A percentile compares a stretch with the other conserved stretches of the same genome.
These are phyloP conservation scores for Candidula unifasciata DNA, from an alignment of 2,888 invertebrate genomes.

Conservation along the genomic window DNA sequence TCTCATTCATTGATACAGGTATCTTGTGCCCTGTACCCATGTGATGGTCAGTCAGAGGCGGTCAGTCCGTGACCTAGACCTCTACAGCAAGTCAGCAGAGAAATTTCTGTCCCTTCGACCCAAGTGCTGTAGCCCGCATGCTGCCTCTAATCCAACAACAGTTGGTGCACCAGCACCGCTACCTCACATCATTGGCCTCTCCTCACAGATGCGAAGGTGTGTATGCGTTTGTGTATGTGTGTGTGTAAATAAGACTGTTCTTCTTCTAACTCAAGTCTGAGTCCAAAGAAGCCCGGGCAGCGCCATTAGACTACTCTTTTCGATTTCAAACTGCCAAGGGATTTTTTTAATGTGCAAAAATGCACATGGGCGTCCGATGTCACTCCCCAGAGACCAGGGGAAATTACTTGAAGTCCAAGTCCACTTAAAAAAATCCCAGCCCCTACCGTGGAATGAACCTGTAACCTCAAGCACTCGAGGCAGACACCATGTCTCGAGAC, in stretches of 20 bases:
- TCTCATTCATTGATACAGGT: slow-evolving; percentile 80
- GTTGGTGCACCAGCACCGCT: neutral
- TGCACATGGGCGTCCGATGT: too few species aligned
- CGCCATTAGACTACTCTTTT: too few species aligned
- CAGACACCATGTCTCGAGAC: too few species aligned
- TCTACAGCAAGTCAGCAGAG: slow-evolving; percentile 86
- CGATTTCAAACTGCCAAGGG: too few species aligned
- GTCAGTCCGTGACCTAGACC: slow-evolving; percentile 85
- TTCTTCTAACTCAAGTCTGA: too few species aligned
- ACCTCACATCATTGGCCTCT: slow-evolving; percentile 34
- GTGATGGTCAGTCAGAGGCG: slow-evolving; percentile 88
- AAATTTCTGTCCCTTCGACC: slow-evolving; percentile 87
- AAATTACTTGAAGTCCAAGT: too few species aligned
- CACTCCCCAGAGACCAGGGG: too few species aligned
- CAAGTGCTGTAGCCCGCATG: slow-evolving; percentile 75
- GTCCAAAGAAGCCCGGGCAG: too few species aligned
- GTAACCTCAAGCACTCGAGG: too few species aligned
- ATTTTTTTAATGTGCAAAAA: too few species aligned
- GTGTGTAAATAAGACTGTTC: neutral
- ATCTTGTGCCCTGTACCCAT: slow-evolving; percentile 88
- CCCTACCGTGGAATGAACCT: too few species aligned
- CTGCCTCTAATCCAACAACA: slow-evolving; percentile 6
- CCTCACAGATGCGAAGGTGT: neutral
- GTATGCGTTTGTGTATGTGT: neutral
- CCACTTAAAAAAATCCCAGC: too few species aligned